Conservation (phyloP, 2,888 invertebrate species). For the Monopis laevigella region DNA sequence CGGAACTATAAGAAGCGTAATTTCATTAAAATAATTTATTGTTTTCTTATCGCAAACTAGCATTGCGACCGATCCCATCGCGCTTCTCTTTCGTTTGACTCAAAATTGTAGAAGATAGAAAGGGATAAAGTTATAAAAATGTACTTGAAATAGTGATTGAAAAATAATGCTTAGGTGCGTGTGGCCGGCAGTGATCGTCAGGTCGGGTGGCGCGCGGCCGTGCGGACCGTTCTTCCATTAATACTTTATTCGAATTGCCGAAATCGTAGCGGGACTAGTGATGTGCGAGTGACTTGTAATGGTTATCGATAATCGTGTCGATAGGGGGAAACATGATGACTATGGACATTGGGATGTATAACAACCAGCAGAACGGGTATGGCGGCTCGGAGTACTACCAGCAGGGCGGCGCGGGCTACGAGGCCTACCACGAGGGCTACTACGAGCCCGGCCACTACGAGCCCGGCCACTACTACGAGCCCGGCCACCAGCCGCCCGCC, state of each 20-base stretch:
- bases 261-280: constrained; percentile 40
- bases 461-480: constrained; percentile 61
- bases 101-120: neutral
- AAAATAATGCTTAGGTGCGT: constrained; percentile 35
- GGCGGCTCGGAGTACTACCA: constrained; percentile 64
- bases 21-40: constrained; percentile 34
- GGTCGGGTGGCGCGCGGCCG: constrained; percentile 21
- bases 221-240: too few relatives aligned
- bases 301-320: constrained; percentile 40
- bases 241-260: too few relatives aligned
- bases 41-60: constrained; percentile 20
- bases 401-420: constrained; percentile 47
- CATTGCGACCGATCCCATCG: constrained; percentile 31
- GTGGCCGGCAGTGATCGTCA: constrained; percentile 44
- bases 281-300: constrained; percentile 46
- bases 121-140: neutral
- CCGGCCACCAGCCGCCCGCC: constrained; percentile 49
- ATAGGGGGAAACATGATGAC: constrained; percentile 72
- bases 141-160: constrained; percentile 20
- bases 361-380: constrained; percentile 70
- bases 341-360: constrained; percentile 86
- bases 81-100: constrained; percentile 30
- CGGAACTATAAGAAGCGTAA: constrained; percentile 27
- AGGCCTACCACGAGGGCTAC: constrained; percentile 55
- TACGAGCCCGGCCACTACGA: constrained; percentile 33